Base-by-base conservation (phyloP, 2,113 vertebrate species). In the Motacilla alba region DNA sequence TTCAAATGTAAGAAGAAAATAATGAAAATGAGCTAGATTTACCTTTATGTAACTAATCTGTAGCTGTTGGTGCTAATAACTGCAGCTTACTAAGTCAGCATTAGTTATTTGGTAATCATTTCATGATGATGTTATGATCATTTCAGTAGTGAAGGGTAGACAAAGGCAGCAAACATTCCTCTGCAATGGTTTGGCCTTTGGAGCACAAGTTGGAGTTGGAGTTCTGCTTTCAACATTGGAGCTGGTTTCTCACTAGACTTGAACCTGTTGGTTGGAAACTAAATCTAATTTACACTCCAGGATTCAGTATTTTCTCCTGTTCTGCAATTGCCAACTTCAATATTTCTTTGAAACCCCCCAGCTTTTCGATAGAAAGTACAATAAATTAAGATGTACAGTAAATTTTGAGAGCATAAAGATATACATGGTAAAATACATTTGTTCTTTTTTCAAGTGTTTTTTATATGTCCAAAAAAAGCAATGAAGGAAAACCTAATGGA, bases 301-400 rank as follows among this genome's bases (percentile, higher is more conserved):
- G 13, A 35, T 53, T 66, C 30, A 27, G 7, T 58, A 4, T 78
- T 87, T 87, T 59, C 41, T 93, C 22, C 12, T 82, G 11, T 33
- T 76, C 44, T 67, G 7, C 59, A 46, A 22, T 15, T 8, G 30
- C 8, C 35, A 43, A 5, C 10, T 28, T 75, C 44, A 64, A 5
- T 75, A 35, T 46, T 83, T 50, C 49, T 68, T 80, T 21, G 1
- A 53, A 20, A 33, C 1, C 0, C 0, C 6, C 6, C 4, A 15
- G 3, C 30, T 67, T 82, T 89, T 49, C 28, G 37, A 3, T 9
- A 59, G 21, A 49, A 92, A 68, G 33, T 23, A 60, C 35, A 43
- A 28, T 44, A 13, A 49, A 85, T 56, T 58, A 35, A 58, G 28
- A 39, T 15, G 9, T 44, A 23, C 6, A 15, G 58, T 63, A 62